Conservation (phyloP, 2,888 invertebrate species). For the Nowickia ferox region DNA sequence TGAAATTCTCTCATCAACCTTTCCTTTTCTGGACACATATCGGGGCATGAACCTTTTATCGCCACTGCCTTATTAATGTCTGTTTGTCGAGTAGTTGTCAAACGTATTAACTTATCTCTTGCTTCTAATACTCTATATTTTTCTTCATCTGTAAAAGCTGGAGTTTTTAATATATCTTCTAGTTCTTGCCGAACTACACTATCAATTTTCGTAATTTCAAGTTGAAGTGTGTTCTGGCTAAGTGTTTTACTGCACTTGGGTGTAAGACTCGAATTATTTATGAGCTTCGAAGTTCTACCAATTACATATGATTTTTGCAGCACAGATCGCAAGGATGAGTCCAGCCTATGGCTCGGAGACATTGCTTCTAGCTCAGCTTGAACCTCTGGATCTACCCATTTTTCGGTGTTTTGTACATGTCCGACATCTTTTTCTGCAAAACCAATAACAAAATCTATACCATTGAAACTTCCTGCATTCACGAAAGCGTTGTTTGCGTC, state of each 20-base stretch:
- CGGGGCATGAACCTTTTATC: slow-evolving; percentile 93
- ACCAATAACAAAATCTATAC: slow-evolving; percentile 86
- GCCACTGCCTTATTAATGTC: slow-evolving; percentile 86
- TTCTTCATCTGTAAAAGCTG: slow-evolving; percentile 88
- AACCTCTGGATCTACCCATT: slow-evolving; percentile 86
- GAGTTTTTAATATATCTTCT: slow-evolving; percentile 85
- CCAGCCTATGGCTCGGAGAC: slow-evolving; percentile 78
- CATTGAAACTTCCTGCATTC: slow-evolving; percentile 86
- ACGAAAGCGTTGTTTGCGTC: slow-evolving; percentile 86
- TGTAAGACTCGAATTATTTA: background rate
- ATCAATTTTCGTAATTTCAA: slow-evolving; percentile 68
- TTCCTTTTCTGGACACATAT: slow-evolving; percentile 99
- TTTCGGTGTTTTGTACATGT: slow-evolving; percentile 80
- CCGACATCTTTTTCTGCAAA: slow-evolving; percentile 84
- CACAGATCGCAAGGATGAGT: background rate
- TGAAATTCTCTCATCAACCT: slow-evolving; percentile 91
- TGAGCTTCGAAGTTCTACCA: background rate
- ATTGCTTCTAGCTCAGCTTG: slow-evolving; percentile 88
- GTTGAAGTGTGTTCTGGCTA: slow-evolving; percentile 38
- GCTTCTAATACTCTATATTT: slow-evolving; percentile 91
- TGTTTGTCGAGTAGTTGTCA: slow-evolving; percentile 86
- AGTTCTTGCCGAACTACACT: slow-evolving; percentile 85
- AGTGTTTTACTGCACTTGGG: slow-evolving; percentile 21
- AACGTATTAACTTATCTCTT: slow-evolving; percentile 90
- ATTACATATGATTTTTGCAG: slow-evolving; percentile 5